Conservation (phyloP, 1,140 invertebrate species). For the Brachystomella parvula region DNA sequence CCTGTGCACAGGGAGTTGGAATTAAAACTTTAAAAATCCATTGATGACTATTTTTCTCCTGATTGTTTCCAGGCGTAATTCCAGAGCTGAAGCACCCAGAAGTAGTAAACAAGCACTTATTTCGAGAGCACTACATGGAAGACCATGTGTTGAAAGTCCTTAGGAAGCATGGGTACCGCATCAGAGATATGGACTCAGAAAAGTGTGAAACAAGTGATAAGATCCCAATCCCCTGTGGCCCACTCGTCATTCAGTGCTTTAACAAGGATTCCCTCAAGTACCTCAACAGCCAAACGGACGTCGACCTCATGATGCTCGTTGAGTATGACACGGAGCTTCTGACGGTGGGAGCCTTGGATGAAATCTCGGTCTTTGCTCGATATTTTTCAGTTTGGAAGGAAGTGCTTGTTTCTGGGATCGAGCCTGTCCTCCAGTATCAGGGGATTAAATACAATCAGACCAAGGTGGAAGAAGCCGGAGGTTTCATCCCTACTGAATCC, state of each 20-base stretch:
- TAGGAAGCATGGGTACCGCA: conserved; percentile 14
- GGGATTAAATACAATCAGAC: not conserved
- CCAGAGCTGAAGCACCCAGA: conserved; percentile 32
- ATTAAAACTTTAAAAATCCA: too few relatives aligned
- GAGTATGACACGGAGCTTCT: conserved; percentile 12
- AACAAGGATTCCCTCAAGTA: conserved; percentile 24
- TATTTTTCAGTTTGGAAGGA: conserved; percentile 32
- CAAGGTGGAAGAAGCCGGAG: conserved; percentile 20
- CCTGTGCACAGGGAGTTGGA: too few relatives aligned
- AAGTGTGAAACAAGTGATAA: not conserved
- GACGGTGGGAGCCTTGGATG: conserved; percentile 22
- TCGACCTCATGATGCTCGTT: conserved; percentile 19
- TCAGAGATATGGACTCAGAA: not conserved
- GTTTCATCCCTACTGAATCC: conserved; percentile 25
- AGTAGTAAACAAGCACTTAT: conserved; percentile 14
- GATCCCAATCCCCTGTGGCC: conserved; percentile 16
- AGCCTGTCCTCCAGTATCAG: conserved; percentile 14
- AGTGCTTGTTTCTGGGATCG: conserved; percentile 23
- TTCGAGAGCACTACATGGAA: conserved; percentile 18
- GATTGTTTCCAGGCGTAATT: conserved; percentile 21
- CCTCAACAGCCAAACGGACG: conserved; percentile 9
- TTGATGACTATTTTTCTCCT: not conserved
- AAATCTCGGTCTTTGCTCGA: conserved; percentile 10
- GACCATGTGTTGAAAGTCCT: conserved; percentile 12
- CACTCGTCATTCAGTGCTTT: conserved; percentile 31